A percentile compares a stretch with the other conserved stretches of the same genome.
These are phyloP conservation scores for Sebastes vulpes DNA, from an alignment of 2,797 vertebrate species.

Conservation along the genomic window DNA sequence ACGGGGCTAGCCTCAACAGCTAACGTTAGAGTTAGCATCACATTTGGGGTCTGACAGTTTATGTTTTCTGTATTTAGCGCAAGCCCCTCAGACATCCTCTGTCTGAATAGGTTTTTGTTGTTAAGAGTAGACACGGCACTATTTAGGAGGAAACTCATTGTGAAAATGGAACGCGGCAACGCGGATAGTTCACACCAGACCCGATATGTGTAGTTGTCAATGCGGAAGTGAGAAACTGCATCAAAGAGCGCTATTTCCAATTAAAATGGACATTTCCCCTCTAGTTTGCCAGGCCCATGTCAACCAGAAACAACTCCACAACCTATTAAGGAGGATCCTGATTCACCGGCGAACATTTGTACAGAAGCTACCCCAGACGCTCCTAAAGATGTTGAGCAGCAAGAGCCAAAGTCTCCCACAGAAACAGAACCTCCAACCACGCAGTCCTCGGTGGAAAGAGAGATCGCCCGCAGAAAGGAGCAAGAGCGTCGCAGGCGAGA, in stretches of 20 bases:
- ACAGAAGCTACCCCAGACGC: constrained; percentile 46
- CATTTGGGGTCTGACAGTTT: too few species aligned
- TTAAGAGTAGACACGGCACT: too few species aligned
- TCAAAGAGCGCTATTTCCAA: not conserved
- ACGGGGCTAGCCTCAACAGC: too few species aligned
- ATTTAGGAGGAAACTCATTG: too few species aligned
- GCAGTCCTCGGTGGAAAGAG: constrained; percentile 62
- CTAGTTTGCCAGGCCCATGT: constrained; percentile 35
- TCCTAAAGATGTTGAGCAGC: constrained; percentile 43
- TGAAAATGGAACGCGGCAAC: too few species aligned
- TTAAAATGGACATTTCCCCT: constrained; percentile 7
- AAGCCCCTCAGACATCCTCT: too few species aligned
- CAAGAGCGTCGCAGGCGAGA: constrained; percentile 92
- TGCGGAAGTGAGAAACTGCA: too few species aligned
- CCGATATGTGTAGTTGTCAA: too few species aligned
- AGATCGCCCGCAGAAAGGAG: constrained; percentile 89
- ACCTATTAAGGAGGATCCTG: constrained; percentile 42
- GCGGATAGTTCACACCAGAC: too few species aligned
- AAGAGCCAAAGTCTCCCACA: constrained; percentile 9
- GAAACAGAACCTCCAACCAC: constrained; percentile 29
- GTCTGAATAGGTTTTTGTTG: too few species aligned
- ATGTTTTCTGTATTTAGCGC: too few species aligned
- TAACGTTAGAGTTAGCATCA: too few species aligned
- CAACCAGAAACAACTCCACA: constrained; percentile 26
- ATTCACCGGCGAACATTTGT: constrained; percentile 57